Conservation (phyloP, 2,113 vertebrate species). For the Etheostoma cragini region DNA sequence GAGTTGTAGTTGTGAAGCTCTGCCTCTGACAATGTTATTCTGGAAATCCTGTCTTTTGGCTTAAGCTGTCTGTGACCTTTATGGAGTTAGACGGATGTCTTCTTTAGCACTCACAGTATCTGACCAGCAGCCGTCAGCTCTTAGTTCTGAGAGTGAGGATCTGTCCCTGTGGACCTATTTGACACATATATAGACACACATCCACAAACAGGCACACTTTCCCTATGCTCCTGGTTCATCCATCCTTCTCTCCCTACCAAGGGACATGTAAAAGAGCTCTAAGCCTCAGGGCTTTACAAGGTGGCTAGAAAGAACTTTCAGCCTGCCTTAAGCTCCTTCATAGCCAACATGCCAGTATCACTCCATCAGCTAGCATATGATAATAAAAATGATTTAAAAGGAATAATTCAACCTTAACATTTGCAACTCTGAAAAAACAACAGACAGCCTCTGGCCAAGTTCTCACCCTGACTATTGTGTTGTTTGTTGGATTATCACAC, state of each 20-base stretch:
- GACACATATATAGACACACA: constrained; percentile 21
- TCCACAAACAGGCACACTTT: constrained; percentile 17
- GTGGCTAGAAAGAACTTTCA: constrained; percentile 50
- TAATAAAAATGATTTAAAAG: neutral
- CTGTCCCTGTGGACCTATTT: constrained; percentile 32
- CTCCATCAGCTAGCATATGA: constrained; percentile 29
- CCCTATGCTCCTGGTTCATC: constrained; percentile 23
- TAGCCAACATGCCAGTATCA: constrained; percentile 14
- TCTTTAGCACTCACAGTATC: constrained; percentile 32
- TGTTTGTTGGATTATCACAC: constrained; percentile 13
- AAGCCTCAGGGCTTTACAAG: constrained; percentile 51
- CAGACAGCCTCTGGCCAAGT: neutral
- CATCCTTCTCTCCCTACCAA: constrained; percentile 16
- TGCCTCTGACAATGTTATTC: constrained; percentile 1
- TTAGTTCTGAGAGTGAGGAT: constrained; percentile 32
- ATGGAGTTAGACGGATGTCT: constrained; percentile 40
- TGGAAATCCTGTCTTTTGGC: constrained; percentile 6
- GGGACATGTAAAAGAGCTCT: constrained; percentile 39
- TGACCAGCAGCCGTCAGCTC: constrained; percentile 64
- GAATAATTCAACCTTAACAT: neutral
- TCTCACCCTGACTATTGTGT: neutral
- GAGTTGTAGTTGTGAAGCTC: neutral
- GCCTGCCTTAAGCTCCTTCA: constrained; percentile 9
- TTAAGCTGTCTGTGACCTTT: constrained; percentile 5
- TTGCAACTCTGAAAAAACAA: neutral